Conservation (phyloP, 2,888 invertebrate species). For the Salticus scenicus region DNA sequence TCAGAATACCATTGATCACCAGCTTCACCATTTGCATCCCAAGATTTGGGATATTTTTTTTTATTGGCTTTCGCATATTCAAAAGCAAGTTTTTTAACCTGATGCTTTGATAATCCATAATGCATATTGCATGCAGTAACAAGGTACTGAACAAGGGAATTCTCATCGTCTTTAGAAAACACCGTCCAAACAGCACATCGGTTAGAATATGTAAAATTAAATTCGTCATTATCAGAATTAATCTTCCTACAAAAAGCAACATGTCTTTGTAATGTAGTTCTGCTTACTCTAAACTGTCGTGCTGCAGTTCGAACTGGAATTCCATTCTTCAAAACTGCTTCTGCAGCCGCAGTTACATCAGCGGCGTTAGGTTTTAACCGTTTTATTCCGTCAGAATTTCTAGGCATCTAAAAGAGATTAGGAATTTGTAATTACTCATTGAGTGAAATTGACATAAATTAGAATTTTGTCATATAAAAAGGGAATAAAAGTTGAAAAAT, state of each 20-base stretch:
- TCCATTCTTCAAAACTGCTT: too few relatives aligned
- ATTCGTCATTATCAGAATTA: slow-evolving; percentile 26
- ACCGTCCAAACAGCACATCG: slow-evolving; percentile 25
- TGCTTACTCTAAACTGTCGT: slow-evolving; percentile 27
- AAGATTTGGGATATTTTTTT: slow-evolving; percentile 23
- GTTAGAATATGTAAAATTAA: slow-evolving; percentile 26
- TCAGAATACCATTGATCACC: slow-evolving; percentile 33
- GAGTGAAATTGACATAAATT: too few relatives aligned
- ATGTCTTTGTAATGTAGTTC: slow-evolving; percentile 29
- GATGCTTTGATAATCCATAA: slow-evolving; percentile 24
- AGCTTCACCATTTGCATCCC: slow-evolving; percentile 37
- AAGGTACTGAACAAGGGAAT: too few relatives aligned
- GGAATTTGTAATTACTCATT: too few relatives aligned
- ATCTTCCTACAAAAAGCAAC: slow-evolving; percentile 34
- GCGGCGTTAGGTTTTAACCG: too few relatives aligned
- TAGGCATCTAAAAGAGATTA: too few relatives aligned
- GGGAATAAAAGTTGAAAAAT: too few relatives aligned
- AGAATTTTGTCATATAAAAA: too few relatives aligned
- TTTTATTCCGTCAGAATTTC: too few relatives aligned
- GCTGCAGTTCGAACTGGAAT: slow-evolving; percentile 25
- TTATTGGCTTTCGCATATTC: slow-evolving; percentile 29
- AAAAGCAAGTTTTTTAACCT: slow-evolving; percentile 37
- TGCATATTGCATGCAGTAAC: slow-evolving; percentile 20
- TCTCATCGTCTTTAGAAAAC: slow-evolving; percentile 20
- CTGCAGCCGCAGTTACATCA: too few relatives aligned